Conservation (phyloP, 2,113 vertebrate genomes). For the Odobenus rosmarus region DNA sequence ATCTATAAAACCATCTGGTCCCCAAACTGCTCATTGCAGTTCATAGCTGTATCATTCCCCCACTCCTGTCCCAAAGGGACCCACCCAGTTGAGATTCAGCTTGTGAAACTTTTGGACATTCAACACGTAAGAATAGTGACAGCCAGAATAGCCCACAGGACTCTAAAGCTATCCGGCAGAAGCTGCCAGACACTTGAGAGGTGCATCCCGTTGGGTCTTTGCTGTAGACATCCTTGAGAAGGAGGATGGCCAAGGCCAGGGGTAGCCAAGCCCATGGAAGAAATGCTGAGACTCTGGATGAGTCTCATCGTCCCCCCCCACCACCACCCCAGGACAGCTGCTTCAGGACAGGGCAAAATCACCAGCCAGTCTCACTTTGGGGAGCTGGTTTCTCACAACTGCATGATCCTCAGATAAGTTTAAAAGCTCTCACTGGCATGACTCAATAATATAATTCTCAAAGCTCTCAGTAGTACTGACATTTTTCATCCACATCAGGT, state of each 20-base stretch:
- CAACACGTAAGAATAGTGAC: conserved; percentile 19
- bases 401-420: not conserved
- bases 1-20: not conserved
- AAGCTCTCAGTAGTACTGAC: not conserved
- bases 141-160: conserved; percentile 42
- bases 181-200: conserved; percentile 26
- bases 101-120: not conserved
- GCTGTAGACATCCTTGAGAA: not conserved
- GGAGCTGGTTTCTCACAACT: not conserved
- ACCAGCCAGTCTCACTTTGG: not conserved
- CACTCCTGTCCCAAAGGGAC: not conserved
- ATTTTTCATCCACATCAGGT: not conserved
- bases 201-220: not conserved
- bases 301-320: rapidly evolving
- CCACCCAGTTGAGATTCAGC: not conserved
- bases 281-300: not conserved
- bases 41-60: not conserved
- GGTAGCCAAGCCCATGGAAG: conserved; percentile 36
- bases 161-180: not conserved
- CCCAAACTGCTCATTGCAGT: not conserved
- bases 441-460: not conserved
- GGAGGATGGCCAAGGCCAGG: conserved; percentile 17
- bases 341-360: not conserved
- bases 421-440: not conserved
- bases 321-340: not conserved